These are phyloP conservation scores for Lamproptera curius DNA, from an alignment of 2,888 invertebrate genomes.

Conservation along the genomic window DNA sequence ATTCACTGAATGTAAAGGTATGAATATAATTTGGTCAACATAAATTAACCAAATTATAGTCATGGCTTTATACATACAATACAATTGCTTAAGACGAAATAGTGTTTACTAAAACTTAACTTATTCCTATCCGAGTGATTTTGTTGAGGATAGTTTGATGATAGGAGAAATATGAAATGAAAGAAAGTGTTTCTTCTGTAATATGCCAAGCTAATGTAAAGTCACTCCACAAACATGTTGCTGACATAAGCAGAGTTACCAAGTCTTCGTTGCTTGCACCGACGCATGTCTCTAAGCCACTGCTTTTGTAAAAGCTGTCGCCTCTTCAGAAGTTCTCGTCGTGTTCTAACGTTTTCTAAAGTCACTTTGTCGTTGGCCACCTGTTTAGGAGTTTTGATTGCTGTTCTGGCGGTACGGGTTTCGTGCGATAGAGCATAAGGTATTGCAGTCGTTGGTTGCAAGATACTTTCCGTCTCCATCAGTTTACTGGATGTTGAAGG, in stretches of 20 bases:
- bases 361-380: constrained; percentile 27
- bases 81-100: not conserved
- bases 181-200: constrained; percentile 32
- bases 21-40: too few relatives aligned
- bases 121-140: constrained; percentile 3
- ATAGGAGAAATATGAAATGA: constrained; percentile 35
- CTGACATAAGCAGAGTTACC: constrained; percentile 25
- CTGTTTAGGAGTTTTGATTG: too few relatives aligned
- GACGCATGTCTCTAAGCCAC: constrained; percentile 32
- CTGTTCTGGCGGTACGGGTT: constrained; percentile 27
- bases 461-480: constrained; percentile 28
- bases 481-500: constrained; percentile 30
- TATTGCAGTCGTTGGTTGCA: constrained; percentile 29
- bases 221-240: constrained; percentile 21
- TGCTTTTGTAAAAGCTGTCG: constrained; percentile 28
- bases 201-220: constrained; percentile 33
- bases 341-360: constrained; percentile 28
- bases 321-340: constrained; percentile 28
- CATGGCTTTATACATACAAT: not conserved
- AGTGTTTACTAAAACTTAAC: not conserved
- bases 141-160: constrained; percentile 31
- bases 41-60: not conserved
- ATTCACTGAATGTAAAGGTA: too few relatives aligned
- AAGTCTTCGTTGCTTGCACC: constrained; percentile 27
- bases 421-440: constrained; percentile 30